Percentiles rank a stretch among this genome's conserved stretches.
These are phyloP conservation scores for Porites rus DNA, from an alignment of 92 coral and sea anemone genomes.

Conservation along the genomic window DNA sequence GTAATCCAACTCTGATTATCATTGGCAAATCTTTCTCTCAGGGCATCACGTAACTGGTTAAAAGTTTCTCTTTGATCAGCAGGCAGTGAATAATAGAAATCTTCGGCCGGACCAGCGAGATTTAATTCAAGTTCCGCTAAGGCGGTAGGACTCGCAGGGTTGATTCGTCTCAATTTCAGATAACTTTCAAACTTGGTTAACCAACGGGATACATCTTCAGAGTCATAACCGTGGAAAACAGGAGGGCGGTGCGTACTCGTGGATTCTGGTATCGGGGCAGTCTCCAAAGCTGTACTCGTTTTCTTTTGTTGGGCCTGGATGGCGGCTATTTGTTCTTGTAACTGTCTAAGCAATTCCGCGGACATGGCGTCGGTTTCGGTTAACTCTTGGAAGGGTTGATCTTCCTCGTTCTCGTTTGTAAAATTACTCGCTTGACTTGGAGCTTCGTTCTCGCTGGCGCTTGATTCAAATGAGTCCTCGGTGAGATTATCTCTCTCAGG, in stretches of 20 bases:
- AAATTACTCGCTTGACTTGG: no score
- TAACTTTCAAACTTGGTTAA: background rate
- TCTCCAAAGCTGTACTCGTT: background rate
- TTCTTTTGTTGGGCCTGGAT: no score
- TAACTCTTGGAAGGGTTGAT: no score
- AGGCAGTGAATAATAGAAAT: slow-evolving; percentile 7
- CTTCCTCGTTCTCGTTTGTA: no score
- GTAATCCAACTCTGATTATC: background rate
- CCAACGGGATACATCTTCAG: slow-evolving; percentile 4
- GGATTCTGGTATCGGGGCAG: background rate
- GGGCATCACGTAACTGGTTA: background rate
- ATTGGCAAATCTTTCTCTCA: slow-evolving; percentile 13
- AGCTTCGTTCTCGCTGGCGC: no score
- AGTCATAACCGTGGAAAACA: background rate
- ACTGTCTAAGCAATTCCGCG: no score
- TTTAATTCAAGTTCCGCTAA: background rate
- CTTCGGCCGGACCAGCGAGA: background rate
- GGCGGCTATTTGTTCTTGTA: no score
- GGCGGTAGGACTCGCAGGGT: background rate
- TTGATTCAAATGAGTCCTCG: no score
- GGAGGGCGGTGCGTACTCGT: background rate
- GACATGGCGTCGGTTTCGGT: no score
- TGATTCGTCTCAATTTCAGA: background rate
- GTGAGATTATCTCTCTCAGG: no score
- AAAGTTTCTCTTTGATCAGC: background rate